phyloP scores from a whole-genome alignment of 2,888 invertebrate genomes.

The Amblyteles armatorius region DNA sequence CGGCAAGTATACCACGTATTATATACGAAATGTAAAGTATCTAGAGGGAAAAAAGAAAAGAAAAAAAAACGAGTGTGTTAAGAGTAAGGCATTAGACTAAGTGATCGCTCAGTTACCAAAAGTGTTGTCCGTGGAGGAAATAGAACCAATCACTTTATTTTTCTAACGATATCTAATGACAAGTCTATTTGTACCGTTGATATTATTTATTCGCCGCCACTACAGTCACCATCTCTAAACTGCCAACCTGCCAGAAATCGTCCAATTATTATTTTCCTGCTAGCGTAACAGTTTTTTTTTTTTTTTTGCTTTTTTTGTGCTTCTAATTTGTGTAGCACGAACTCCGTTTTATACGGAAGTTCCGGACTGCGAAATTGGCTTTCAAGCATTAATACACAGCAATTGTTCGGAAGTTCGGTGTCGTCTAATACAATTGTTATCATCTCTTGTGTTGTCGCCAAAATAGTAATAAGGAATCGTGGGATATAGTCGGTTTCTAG shows the following conservation, averaged over 20 bases:
- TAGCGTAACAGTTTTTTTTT: background rate
- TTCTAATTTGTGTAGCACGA: background rate
- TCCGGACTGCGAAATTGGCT: conserved; percentile 5
- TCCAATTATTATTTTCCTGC: conserved; percentile 25
- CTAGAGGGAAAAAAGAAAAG: conserved; percentile 3
- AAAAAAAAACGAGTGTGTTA: background rate
- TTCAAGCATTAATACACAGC: background rate
- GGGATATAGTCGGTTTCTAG: conserved; percentile 11
- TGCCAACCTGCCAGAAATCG: conserved; percentile 21
- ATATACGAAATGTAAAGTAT: conserved; percentile 27
- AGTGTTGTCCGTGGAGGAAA: conserved; percentile 66
- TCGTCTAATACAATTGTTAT: conserved; percentile 68
- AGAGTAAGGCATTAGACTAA: conserved; percentile 59
- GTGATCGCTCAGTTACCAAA: conserved; percentile 70
- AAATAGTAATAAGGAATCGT: conserved; percentile 66
- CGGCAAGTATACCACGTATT: conserved; percentile 37
- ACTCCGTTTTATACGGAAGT: background rate
- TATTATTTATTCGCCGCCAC: conserved; percentile 51
- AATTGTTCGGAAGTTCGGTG: conserved; percentile 62
- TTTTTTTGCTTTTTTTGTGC: background rate
- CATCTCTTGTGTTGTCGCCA: conserved; percentile 72
- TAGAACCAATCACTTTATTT: conserved; percentile 67
- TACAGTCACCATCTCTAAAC: conserved; percentile 19
- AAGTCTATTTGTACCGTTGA: conserved; percentile 51
- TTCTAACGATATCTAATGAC: conserved; percentile 62